Conservation (phyloP, 2,888 invertebrate genomes). For the Clusia tigrina region DNA sequence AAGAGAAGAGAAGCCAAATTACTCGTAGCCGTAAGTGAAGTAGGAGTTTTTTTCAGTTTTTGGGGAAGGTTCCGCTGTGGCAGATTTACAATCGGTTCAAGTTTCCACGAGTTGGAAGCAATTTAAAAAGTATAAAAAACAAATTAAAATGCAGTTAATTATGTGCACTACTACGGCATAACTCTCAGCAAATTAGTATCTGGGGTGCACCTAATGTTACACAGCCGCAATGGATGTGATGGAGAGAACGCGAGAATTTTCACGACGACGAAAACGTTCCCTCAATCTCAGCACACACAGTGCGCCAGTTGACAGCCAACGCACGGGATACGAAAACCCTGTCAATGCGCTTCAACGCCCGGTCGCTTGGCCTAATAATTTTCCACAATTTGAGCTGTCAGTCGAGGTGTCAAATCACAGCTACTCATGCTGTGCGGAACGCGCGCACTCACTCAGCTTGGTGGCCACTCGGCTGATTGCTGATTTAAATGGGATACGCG, state of each 20-base stretch:
- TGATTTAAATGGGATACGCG: too few relatives aligned
- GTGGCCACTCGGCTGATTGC: too few relatives aligned
- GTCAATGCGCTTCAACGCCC: constrained; percentile 46
- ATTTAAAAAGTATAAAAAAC: constrained; percentile 19
- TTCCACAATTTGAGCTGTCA: constrained; percentile 62
- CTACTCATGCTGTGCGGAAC: constrained; percentile 63
- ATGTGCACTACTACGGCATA: constrained; percentile 23
- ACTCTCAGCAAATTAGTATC: constrained; percentile 29
- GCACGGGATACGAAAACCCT: background rate
- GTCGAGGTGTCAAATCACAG: constrained; percentile 64
- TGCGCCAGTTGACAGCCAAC: background rate
- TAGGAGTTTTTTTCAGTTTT: too few relatives aligned
- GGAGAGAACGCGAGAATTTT: background rate
- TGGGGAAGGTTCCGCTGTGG: too few relatives aligned
- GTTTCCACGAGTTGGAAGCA: constrained; percentile 18
- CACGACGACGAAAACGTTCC: background rate
- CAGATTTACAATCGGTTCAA: constrained; percentile 25
- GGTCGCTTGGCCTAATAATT: constrained; percentile 60
- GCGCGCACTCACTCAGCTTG: constrained; percentile 31
- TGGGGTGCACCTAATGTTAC: constrained; percentile 29
- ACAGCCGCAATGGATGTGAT: too few relatives aligned
- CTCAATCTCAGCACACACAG: background rate
- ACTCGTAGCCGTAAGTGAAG: too few relatives aligned
- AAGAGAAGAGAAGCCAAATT: too few relatives aligned
- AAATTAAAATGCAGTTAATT: constrained; percentile 16